These are phyloP conservation scores for Holacanthella duospinosa DNA, from an alignment of 2,888 invertebrate genomes.

Conservation along the genomic window DNA sequence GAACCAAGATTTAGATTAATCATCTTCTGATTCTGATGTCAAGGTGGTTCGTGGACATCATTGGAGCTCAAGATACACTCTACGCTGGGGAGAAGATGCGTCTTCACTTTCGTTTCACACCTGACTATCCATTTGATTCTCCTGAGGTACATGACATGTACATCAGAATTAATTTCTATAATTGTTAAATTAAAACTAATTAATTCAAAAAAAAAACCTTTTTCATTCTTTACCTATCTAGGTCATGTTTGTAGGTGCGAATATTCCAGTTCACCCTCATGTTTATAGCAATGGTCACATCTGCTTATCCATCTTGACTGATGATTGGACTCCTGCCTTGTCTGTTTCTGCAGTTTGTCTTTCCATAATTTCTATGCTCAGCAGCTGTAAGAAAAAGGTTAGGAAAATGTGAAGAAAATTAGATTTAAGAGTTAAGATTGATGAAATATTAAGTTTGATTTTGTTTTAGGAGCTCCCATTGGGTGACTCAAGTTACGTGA, in stretches of 20 bases:
- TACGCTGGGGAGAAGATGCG: constrained; percentile 94
- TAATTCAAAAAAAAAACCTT: neutral
- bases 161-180: neutral
- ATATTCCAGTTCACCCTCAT: constrained; percentile 95
- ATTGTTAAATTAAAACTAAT: neutral
- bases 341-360: constrained; percentile 93
- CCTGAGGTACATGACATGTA: constrained; percentile 74
- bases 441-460: neutral
- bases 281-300: constrained; percentile 98
- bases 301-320: constrained; percentile 92
- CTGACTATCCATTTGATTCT: constrained; percentile 92
- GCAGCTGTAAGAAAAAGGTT: constrained; percentile 89
- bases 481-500: neutral
- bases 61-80: constrained; percentile 82
- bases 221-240: neutral
- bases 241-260: constrained; percentile 55
- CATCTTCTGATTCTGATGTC: too few species aligned
- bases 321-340: constrained; percentile 97
- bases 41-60: constrained; percentile 88
- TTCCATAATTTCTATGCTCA: constrained; percentile 95
- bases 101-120: constrained; percentile 88
- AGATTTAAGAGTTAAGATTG: neutral
- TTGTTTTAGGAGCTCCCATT: neutral
- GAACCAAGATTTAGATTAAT: too few species aligned
- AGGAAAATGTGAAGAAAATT: neutral